These are phyloP conservation scores for Tetragonula carbonaria DNA, from an alignment of 2,888 invertebrate genomes.

Conservation along the genomic window DNA sequence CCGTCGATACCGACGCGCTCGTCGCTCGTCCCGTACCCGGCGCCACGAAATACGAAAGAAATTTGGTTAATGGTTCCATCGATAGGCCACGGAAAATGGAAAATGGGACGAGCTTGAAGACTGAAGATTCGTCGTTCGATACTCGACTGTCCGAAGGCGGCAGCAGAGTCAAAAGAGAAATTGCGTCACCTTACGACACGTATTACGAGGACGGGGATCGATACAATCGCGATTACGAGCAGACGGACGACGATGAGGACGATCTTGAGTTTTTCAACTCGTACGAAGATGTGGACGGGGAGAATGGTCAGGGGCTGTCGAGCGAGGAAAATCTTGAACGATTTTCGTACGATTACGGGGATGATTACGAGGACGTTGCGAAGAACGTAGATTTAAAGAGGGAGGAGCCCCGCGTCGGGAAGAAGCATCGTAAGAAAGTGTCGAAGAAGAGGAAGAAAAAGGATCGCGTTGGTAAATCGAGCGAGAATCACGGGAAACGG, in stretches of 20 bases:
- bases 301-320: background rate
- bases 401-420: slow-evolving; percentile 1
- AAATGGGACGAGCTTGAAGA: background rate
- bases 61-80: background rate
- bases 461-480: background rate
- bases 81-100: background rate
- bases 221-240: slow-evolving; percentile 21
- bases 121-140: background rate
- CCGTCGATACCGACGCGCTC: slow-evolving; percentile 24
- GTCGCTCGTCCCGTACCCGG: background rate
- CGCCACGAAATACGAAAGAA: background rate
- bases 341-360: background rate
- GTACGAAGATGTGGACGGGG: background rate
- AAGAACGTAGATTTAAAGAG: background rate
- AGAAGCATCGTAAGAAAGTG: background rate
- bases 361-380: background rate
- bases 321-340: background rate
- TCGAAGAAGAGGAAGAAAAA: slow-evolving; percentile 14
- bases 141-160: background rate
- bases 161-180: slow-evolving; percentile 33
- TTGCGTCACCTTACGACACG: slow-evolving; percentile 17
- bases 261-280: slow-evolving; percentile 5
- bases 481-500: slow-evolving; percentile 34
- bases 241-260: background rate
- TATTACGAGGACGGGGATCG: slow-evolving; percentile 49